Conservation (phyloP, 2,113 vertebrate genomes). For the Nibea albiflora region DNA sequence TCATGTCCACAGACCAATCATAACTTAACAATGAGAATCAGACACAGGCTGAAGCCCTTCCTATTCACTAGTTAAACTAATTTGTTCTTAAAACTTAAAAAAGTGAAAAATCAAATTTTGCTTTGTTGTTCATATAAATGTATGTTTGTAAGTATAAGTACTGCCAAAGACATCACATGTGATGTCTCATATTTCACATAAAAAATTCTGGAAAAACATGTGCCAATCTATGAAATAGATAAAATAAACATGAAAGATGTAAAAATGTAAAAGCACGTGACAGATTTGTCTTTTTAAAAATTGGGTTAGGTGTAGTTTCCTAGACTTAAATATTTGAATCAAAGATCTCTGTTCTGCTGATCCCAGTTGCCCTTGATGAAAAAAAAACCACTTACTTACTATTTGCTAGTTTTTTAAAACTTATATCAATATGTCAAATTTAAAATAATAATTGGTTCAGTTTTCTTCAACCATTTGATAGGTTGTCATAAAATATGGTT, state of each 20-base stretch:
- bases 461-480: background rate
- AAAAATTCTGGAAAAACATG: too few species aligned
- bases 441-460: background rate
- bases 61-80: background rate
- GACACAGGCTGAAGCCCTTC: background rate
- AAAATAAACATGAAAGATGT: background rate
- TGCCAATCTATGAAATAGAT: too few species aligned
- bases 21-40: slow-evolving; percentile 11
- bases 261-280: too few species aligned
- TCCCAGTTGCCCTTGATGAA: background rate
- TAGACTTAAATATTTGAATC: background rate
- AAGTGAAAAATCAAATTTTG: too few species aligned
- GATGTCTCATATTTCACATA: too few species aligned
- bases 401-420: too few species aligned
- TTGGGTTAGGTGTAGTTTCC: background rate
- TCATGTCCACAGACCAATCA: background rate
- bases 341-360: background rate
- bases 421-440: background rate
- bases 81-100: too few species aligned
- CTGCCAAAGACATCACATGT: too few species aligned
- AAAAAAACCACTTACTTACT: too few species aligned
- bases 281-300: background rate
- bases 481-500: background rate
- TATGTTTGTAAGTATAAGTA: too few species aligned
- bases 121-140: too few species aligned